A percentile compares a stretch with the other conserved stretches of the same genome.
phyloP scores from a whole-genome alignment of 2,888 invertebrate genomes.

The Eremobia ochroleuca region DNA sequence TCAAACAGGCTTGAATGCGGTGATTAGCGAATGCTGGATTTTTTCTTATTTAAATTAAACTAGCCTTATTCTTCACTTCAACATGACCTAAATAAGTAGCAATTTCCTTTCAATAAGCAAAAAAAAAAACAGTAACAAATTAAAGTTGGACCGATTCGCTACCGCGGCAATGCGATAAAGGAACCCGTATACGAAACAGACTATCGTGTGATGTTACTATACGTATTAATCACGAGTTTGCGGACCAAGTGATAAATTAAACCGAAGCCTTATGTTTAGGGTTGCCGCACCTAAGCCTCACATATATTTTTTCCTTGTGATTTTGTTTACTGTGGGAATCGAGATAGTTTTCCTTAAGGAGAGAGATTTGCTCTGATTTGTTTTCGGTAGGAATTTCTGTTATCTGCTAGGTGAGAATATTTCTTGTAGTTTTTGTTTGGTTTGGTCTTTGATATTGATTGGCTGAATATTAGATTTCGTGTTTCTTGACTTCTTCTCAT shows the following conservation, averaged over 20 bases:
- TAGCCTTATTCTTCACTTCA: background rate
- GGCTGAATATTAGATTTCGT: slow-evolving; percentile 7
- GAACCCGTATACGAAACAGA: slow-evolving; percentile 69
- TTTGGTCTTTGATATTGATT: slow-evolving; percentile 18
- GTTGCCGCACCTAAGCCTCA: slow-evolving; percentile 48
- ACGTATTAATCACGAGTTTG: slow-evolving; percentile 76
- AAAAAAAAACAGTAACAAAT: slow-evolving; percentile 55
- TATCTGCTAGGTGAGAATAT: slow-evolving; percentile 25
- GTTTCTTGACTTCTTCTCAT: background rate
- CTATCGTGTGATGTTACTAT: slow-evolving; percentile 74
- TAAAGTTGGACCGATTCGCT: slow-evolving; percentile 58
- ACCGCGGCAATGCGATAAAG: slow-evolving; percentile 64
- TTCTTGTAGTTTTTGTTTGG: background rate
- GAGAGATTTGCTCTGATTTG: slow-evolving; percentile 28
- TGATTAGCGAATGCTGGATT: background rate
- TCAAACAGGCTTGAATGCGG: background rate
- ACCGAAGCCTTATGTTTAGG: slow-evolving; percentile 66
- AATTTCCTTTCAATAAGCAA: slow-evolving; percentile 26
- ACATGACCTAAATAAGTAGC: slow-evolving; percentile 2
- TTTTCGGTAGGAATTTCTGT: slow-evolving; percentile 6
- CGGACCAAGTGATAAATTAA: slow-evolving; percentile 79
- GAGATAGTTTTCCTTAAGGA: slow-evolving; percentile 28
- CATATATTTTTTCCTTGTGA: slow-evolving; percentile 13
- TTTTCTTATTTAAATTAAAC: background rate
- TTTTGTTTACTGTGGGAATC: slow-evolving; percentile 21